phyloP scores from a whole-genome alignment of 1,140 invertebrate genomes.

The Planococcus citri region DNA sequence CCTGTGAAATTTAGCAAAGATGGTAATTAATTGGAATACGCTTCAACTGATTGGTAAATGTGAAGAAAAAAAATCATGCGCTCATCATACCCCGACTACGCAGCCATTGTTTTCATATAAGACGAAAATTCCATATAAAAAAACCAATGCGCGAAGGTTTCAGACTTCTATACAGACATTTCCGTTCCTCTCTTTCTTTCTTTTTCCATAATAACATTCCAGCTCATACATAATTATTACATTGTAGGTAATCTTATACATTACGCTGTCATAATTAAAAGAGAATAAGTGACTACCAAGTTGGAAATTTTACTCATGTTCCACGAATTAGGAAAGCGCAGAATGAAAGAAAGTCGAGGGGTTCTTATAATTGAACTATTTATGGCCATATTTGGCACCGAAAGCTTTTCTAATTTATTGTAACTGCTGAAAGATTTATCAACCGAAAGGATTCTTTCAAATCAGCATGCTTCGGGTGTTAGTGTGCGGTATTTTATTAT shows the following conservation, averaged over 20 bases:
- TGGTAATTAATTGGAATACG: slow-evolving; percentile 9
- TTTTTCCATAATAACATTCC: not conserved
- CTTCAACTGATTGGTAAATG: not conserved
- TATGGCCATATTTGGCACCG: not conserved
- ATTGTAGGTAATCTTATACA: slow-evolving; percentile 15
- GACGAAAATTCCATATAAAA: not conserved
- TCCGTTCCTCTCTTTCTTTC: not conserved
- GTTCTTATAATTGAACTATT: not conserved
- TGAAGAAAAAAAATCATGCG: not conserved
- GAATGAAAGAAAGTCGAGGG: not conserved
- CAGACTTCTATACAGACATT: not conserved
- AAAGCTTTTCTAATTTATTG: no score
- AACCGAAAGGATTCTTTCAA: no score
- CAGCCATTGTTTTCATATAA: not conserved
- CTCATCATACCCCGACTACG: not conserved
- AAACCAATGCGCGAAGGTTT: slow-evolving; percentile 6
- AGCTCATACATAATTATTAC: slow-evolving; percentile 12
- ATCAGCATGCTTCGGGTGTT: no score
- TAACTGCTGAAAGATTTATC: no score
- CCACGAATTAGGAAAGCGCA: not conserved
- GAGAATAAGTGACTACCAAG: slow-evolving; percentile 11
- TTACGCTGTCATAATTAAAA: slow-evolving; percentile 15
- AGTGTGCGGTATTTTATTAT: no score
- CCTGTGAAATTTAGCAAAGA: slow-evolving; percentile 2
- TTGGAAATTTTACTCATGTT: not conserved